A percentile compares a stretch with the other conserved stretches of the same genome.
phyloP scores from a whole-genome alignment of 2,113 vertebrate genomes.

The Formicarius rufipectus region DNA sequence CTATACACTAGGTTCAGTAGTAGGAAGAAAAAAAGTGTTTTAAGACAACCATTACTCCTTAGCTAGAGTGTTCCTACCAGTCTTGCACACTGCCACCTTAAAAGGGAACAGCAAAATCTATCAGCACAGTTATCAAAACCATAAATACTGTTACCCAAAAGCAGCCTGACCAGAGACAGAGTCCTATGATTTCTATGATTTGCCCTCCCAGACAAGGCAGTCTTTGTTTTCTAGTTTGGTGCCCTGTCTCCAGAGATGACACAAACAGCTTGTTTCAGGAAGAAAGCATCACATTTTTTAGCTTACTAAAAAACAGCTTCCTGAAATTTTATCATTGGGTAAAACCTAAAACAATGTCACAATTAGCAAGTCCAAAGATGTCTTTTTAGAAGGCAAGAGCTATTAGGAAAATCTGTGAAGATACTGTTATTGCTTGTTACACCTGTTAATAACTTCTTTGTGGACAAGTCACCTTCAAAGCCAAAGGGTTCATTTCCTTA shows the following conservation, averaged over 20 bases:
- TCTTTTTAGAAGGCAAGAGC: not conserved
- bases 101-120: not conserved
- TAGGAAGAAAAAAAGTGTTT: not conserved
- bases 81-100: not conserved
- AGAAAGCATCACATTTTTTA: not conserved
- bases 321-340: not conserved
- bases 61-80: not conserved
- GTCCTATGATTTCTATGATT: not conserved
- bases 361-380: not conserved
- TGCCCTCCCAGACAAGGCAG: not conserved
- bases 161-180: not conserved
- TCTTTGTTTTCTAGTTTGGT: not conserved
- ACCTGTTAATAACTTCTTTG: not conserved
- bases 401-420: not conserved
- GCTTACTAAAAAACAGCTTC: not conserved
- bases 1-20: not conserved
- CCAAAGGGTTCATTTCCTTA: not conserved
- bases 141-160: not conserved
- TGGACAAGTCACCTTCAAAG: not conserved
- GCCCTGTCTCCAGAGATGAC: not conserved
- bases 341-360: not conserved
- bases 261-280: not conserved
- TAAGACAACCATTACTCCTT: not conserved
- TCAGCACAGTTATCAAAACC: not conserved
- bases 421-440: not conserved